Percentiles rank a stretch among this genome's conserved stretches.
Evolutionary conservation across 2,113 vertebrate genomes (phyloP).

Genomic region (Oreochromis tanganicae): DNA sequence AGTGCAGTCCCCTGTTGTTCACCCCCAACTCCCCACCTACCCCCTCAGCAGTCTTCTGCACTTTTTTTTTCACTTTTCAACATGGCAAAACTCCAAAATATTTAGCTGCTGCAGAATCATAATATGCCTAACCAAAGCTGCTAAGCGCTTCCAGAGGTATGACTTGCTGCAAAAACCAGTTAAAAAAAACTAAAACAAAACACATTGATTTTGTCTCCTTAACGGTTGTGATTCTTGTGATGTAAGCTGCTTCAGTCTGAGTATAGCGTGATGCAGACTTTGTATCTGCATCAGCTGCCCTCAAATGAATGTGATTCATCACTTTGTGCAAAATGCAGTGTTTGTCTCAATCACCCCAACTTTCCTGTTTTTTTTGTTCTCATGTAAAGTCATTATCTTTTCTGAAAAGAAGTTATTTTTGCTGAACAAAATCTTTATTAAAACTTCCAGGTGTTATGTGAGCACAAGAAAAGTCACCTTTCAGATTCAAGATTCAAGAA

Average conservation of each 20-base stretch:
- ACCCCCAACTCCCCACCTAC: not conserved
- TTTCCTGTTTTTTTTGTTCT: not conserved
- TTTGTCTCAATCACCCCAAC: not conserved
- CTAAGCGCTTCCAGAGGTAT: not conserved
- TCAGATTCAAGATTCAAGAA: not conserved
- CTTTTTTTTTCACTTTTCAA: not conserved
- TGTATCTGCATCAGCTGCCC: not conserved
- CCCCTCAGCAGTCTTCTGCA: not conserved
- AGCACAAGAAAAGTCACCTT: not conserved
- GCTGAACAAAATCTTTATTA: not conserved
- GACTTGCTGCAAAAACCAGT: not conserved
- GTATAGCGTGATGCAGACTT: not conserved
- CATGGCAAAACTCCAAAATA: not conserved
- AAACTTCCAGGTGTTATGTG: not conserved
- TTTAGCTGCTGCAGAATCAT: not conserved
- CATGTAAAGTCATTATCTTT: not conserved
- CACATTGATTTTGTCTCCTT: not conserved
- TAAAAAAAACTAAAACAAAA: not conserved
- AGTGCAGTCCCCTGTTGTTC: not conserved
- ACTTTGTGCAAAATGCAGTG: not conserved
- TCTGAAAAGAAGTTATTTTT: not conserved
- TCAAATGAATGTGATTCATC: not conserved
- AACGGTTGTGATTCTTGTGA: not conserved
- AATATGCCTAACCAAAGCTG: not conserved
- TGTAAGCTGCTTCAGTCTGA: rapidly evolving